These are phyloP conservation scores for Paramuricea clavata DNA, from an alignment of 92 coral and sea anemone species.

Conservation along the genomic window DNA sequence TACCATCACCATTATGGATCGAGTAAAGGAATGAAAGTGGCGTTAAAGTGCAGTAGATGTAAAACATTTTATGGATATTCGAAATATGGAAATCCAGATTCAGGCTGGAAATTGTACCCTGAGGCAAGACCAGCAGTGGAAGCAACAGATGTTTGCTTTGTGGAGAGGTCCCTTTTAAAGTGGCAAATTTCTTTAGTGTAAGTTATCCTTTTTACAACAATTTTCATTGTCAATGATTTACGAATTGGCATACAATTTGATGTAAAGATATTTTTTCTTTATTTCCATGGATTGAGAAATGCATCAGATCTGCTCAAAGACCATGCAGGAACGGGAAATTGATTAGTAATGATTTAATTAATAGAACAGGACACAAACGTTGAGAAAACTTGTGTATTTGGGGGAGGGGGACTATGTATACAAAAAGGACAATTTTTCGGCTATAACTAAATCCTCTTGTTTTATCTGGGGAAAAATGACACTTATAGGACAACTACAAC, in stretches of 20 bases:
- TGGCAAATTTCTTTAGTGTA: conserved; percentile 39
- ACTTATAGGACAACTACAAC: too few relatives aligned
- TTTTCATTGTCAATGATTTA: background rate
- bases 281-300: background rate
- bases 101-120: conserved; percentile 44
- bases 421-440: too few relatives aligned
- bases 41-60: conserved; percentile 48
- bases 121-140: conserved; percentile 20
- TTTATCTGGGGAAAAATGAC: too few relatives aligned
- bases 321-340: too few relatives aligned
- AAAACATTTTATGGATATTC: conserved; percentile 39
- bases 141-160: conserved; percentile 46
- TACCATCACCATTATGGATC: conserved; percentile 38
- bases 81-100: conserved; percentile 46
- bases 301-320: too few relatives aligned
- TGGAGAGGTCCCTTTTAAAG: conserved; percentile 34
- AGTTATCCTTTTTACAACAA: background rate
- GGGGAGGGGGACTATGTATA: too few relatives aligned
- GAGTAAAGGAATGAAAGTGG: conserved; percentile 38
- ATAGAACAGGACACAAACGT: background rate
- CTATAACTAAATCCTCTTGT: too few relatives aligned
- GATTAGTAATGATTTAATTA: background rate
- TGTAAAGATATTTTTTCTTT: background rate
- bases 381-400: too few relatives aligned
- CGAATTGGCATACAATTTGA: background rate